Percentiles rank a stretch among this genome's conserved stretches.
Evolutionary conservation across 2,113 vertebrate genomes (phyloP).

Genomic region (Geococcyx californianus): DNA sequence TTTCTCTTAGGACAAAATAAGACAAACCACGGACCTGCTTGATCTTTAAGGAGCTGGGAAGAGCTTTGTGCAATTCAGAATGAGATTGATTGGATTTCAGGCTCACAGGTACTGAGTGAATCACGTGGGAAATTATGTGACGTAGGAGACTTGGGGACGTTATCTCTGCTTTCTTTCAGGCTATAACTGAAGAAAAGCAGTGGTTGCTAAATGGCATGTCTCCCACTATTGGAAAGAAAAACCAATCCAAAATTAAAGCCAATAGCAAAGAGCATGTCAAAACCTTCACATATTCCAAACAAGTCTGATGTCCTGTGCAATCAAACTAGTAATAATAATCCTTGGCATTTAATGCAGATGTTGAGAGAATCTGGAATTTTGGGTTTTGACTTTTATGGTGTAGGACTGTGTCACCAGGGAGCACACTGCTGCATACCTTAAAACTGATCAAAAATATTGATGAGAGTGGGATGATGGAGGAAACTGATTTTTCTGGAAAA

Average conservation of each 20-base stretch:
- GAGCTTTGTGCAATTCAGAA: background rate
- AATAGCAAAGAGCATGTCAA: background rate
- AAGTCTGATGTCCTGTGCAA: background rate
- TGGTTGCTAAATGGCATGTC: background rate
- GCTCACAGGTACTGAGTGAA: background rate
- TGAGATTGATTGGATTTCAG: background rate
- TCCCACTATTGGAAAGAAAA: background rate
- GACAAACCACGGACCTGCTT: background rate
- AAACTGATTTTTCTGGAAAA: background rate
- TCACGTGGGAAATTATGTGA: background rate
- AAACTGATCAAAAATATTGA: background rate
- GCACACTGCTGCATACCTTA: background rate
- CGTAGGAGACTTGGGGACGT: background rate
- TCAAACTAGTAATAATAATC: background rate
- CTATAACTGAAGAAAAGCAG: background rate
- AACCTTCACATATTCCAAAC: background rate
- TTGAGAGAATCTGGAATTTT: background rate
- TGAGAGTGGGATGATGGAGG: background rate
- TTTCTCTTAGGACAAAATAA: background rate
- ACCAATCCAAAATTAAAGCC: background rate
- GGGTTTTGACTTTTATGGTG: background rate
- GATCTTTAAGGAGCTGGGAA: background rate
- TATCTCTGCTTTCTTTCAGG: background rate
- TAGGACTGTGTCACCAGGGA: background rate
- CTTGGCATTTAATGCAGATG: background rate